Base-by-base conservation (phyloP, 2,888 invertebrate genomes). In the Harpalus rubripes region DNA sequence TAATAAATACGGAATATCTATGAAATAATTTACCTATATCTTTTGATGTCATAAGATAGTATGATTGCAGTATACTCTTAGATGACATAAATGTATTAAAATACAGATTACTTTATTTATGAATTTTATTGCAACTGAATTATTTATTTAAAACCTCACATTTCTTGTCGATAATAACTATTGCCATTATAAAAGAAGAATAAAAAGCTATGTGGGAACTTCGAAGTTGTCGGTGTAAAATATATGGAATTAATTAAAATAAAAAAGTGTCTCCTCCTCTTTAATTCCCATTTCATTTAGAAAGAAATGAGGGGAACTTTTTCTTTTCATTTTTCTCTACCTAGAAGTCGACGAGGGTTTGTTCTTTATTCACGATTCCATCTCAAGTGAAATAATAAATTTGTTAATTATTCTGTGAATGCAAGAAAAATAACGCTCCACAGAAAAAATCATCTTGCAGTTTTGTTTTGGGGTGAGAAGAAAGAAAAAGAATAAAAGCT, bases 371-470 rank as follows among this genome's bases (percentile, higher is more conserved):
- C 68, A 68, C 32, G 68, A 76, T 78, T 58, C 56, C 18, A 78
- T 78, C 78, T 78, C 39, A 78, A 16, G 44, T 44, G 56, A 76
- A 76, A 76, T 78, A 78, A 78, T 78, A 59, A 78, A 78, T 78
- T 78, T 78, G 56, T 78, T 78, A 78, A 78, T 78, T 78, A 78
- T 59, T 32, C 78, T 26, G 16, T 76, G 78, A 78, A 78, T 56
- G 58, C 56, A 58, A 78, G 59, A 58, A 58, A 78, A 74, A 74
- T 74, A 74, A 16, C 44, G 41, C 72, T 15, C n/a, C n/a, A 22
- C 26, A 63, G 16, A 74, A 44, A 44, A 74, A 41, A 41, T n/a
- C 41, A 72, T 72, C 26, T n/a, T 44, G 0, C 68, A 68, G 39
- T 32, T 68, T 68, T 68, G 68, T 68, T 68, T 39, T 15, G n/a